Evolutionary conservation across 2,113 vertebrate species (phyloP), one percentile per base, ranked within the genome.

Genomic region (Collichthys lucidus): DNA sequence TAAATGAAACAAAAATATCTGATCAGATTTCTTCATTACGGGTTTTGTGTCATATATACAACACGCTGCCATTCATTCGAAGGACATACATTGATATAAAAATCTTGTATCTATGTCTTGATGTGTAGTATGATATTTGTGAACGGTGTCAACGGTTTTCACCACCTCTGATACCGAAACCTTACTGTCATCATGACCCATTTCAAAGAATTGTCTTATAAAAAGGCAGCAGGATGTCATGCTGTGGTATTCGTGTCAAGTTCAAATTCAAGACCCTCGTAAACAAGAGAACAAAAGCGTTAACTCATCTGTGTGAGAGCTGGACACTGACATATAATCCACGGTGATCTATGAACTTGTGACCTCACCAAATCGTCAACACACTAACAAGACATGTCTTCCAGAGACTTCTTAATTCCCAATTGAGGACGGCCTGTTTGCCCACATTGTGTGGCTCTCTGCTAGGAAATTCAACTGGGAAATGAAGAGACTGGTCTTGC

Each of bases 171-270:
- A 67, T 11, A 77, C 35, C n/a, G 19, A 86, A 87, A 61, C 46
- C 42, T 19, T 44, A 35, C 26, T 75, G 64, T 67, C 77, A 67
- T 75, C 53, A 63, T 83, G 82, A 85, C 89, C 90, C 72, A 90
- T 40, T 91, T 84, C 1, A 69, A 63, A 60, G 15, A 47, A 74
- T 56, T 57, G 40, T 74, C 24, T 20, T 16, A 16, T n/a, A 90
- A 75, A 90, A 91, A 82, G 56, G 73, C 53, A 46, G 26, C 62
- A 80, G 63, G 65, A 83, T 82, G 84, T 82, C 52, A 20, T 10
- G n/a, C 20, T 66, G 35, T 1, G n/a, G 12, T 60, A 69, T 75
- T n/a, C 78, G 62, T 82, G 55, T 85, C 66, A 79, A 70, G 64
- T 78, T 86, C 17, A 72, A 64, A 74, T 53, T 72, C 17, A 77